Evolutionary conservation across 23 tunicate genomes (phyloP), one percentile per base, ranked within the genome.

Genomic region (Botrylloides violaceus): DNA sequence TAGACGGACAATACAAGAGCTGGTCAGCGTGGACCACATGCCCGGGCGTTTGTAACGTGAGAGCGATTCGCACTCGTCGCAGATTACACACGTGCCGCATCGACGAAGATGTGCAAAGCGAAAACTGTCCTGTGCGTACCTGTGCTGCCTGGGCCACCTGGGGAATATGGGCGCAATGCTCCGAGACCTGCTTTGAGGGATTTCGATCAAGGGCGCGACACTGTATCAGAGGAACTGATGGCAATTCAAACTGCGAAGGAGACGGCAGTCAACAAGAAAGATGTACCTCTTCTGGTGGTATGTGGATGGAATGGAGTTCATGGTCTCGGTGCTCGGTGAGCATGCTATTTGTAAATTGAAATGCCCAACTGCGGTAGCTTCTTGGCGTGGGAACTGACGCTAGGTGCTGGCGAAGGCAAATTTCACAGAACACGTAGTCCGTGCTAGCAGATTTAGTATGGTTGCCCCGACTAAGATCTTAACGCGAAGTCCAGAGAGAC

Each of bases 1-100:
- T 34, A 85, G 94, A 66, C 59, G 88, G 84, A 4, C 2, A 48
- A 0, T 77, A 76, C 28, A 31, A 36, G 3, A 71, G 71, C 19
- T 94, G 99, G 99, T 29, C 95, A 6, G 49, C 29, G 27, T 94
- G 99, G 99, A 65, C 78, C 22, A 29, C 61, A 1, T 94, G 99
- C 60, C 48, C 84, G 1, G 70, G 48, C 23, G 32, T 77, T 3
- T 94, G 99, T 68, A 93, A 81, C 22, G 73, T 82, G 12, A 83
- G 84, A 15, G 32, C 58, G 56, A 37, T 31, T 1, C 83, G 81
- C 48, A 64, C 81, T 20, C 71, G 99, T 1, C 26, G 43, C 19
- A 61, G 99, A 66, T 49, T 59, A 59, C 87, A 88, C 77, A 81
- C 89, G 3, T 88, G 99, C 58, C 49, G 3, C 0, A 24, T 43